Percentiles rank a stretch among this genome's conserved stretches.
Conservation (phyloP, 2,113 vertebrate genomes). For the Callorhinus ursinus region DNA sequence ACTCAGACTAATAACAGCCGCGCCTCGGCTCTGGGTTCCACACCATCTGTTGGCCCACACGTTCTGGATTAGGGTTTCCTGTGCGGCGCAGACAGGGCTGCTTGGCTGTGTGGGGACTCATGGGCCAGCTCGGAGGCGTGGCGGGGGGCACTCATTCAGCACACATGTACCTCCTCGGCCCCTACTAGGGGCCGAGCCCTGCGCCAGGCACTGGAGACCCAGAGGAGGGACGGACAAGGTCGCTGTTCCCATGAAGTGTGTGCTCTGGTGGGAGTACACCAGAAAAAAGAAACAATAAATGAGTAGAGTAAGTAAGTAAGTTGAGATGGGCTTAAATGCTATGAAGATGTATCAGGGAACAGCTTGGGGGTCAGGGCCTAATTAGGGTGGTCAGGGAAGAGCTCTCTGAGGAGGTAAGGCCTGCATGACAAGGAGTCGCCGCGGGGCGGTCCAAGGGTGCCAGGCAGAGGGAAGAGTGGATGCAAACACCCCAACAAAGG, state of each 20-base stretch:
- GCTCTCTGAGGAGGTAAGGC: not conserved
- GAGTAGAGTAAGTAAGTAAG: not conserved
- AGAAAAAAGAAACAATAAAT: not conserved
- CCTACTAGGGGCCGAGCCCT: not conserved
- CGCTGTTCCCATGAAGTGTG: not conserved
- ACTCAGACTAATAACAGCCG: slow-evolving; percentile 64
- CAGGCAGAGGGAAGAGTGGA: not conserved
- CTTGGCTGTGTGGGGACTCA: not conserved
- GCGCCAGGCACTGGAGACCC: not conserved
- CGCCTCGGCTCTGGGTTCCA: not conserved
- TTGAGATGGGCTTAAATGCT: not conserved
- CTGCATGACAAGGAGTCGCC: not conserved
- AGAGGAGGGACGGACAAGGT: not conserved
- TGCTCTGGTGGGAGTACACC: not conserved
- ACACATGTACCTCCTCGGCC: not conserved
- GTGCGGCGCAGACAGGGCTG: rapidly evolving
- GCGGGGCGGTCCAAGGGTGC: rapidly evolving
- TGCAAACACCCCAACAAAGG: not conserved
- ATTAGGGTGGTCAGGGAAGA: not conserved
- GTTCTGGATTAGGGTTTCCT: not conserved
- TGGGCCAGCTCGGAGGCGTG: not conserved
- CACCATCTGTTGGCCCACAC: slow-evolving; percentile 52
- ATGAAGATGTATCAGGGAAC: not conserved
- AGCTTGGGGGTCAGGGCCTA: not conserved
- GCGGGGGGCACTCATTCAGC: not conserved